Base-by-base conservation (phyloP, 2,797 vertebrate genomes). In the Oreonectes daqikongensis region DNA sequence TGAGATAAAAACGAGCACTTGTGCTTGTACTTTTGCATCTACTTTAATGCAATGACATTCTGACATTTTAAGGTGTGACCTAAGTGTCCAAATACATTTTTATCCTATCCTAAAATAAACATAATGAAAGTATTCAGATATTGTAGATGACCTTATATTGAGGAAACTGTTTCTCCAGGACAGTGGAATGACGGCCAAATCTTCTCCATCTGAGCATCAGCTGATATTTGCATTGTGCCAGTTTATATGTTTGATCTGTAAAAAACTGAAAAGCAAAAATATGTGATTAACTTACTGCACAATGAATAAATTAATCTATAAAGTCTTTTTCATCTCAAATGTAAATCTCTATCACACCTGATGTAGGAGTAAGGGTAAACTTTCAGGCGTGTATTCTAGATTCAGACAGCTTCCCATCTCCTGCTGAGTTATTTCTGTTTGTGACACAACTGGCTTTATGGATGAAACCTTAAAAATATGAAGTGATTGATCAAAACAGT, bases 141-240 rank as follows among this genome's bases (percentile, higher is more conserved):
- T 48, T 48, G 0, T 12, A 46, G 22, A 22, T 60, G 89, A 94
- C 92, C 90, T 93, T 92, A 82, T 89, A 94, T 55, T 83, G 64
- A 70, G 88, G 88, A 82, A 88, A 88, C 77, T 94, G 87, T 48
- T 91, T 88, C 73, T 93, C 90, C 75, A 87, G 88, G 83, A 89
- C 32, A n/a, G 80, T 75, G 76, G 87, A 71, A 15, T 92, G 90
- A 0, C 7, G 89, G 83, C 90, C 93, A 84, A 95, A 94, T 78
- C 91, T 92, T 83, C 91, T 93, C 92, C 93, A 94, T 72, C 90
- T 91, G 77, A 94, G 83, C 89, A 90, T 87, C 59, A 93, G 87
- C 61, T 92, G 90, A 84, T 94, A 94, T 88, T 94, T 95, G 82
- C 89, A 89, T 78, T 92, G 92, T 69, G 88, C 88, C 86, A 94